Percentiles rank a stretch among this genome's conserved stretches.
Conservation (phyloP, 2,888 invertebrate genomes). For the Folsomia manolachei region DNA sequence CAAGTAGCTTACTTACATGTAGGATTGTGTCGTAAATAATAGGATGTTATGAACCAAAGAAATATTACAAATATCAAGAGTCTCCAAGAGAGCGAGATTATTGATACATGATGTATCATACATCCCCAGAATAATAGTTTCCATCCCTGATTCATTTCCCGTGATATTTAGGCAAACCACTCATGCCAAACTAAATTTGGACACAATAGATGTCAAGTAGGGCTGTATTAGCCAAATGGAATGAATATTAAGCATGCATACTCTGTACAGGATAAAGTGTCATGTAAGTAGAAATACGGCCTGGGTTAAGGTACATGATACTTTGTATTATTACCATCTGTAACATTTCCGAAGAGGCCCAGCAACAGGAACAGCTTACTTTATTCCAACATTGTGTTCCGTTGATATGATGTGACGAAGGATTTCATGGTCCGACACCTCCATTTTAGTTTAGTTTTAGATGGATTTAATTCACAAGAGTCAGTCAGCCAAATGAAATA, state of each 20-base stretch:
- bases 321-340: neutral
- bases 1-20: no score
- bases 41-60: no score
- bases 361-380: neutral
- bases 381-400: neutral
- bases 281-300: conserved; percentile 8
- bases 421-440: conserved; percentile 47
- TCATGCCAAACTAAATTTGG: neutral
- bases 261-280: neutral
- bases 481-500: no score
- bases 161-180: neutral
- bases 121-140: no score
- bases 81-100: no score
- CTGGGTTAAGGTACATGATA: no score
- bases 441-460: conserved; percentile 31
- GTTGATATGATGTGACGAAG: conserved; percentile 27
- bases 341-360: neutral
- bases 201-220: neutral
- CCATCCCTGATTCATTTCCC: neutral
- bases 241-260: conserved; percentile 5
- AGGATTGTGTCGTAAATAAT: no score
- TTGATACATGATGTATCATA: no score
- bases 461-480: neutral
- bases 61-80: no score
- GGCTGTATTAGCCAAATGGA: neutral